Evolutionary conservation across 2,888 invertebrate genomes (phyloP), one percentile per base, ranked within the genome.

Genomic region (Lochmaea capreae): DNA sequence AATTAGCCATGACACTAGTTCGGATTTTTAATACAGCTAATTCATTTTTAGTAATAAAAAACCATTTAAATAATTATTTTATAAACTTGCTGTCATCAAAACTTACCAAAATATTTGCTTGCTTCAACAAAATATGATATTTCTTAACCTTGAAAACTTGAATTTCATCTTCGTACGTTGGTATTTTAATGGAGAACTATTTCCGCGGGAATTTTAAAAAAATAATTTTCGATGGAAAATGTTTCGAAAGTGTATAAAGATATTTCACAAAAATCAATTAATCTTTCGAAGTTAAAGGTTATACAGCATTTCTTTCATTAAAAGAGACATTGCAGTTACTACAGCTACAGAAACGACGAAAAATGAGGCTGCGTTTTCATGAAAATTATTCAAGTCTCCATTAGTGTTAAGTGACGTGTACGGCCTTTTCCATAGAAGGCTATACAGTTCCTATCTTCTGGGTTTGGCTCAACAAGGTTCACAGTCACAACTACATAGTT

Each of bases 1-100:
- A 73, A 79, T 71, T 82, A 79, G 81, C 81, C 80, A 80, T 82
- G 79, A 82, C 79, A 79, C 75, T 42, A 65, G 16, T 57, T 74
- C 61, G 65, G 66, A 54, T 70, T 75, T 73, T 65, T 65, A 16
- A 52, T 9, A 57, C 42, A 71, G 62, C 54, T 71, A 71, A 26
- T 67, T 12, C 46, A 39, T 46, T 66, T 66, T 72, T 22, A 59
- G 57, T 67, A 54, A 62, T 71, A 52, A 66, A 49, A 62, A 74
- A 68, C 68, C 62, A 72, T 65, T 26, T 42, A 58, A 46, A 71
- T 65, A 33, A 65, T 12, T 58, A 65, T 65, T 71, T 71, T 71
- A 43, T 4, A 22, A 39, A 65, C 58, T 65, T 71, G 46, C 71
- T 71, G 71, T 71, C 71, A 71, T 46, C 22, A 62, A 71, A 74